Conservation (phyloP, 1,140 invertebrate species). For the Kradibia gibbosae region DNA sequence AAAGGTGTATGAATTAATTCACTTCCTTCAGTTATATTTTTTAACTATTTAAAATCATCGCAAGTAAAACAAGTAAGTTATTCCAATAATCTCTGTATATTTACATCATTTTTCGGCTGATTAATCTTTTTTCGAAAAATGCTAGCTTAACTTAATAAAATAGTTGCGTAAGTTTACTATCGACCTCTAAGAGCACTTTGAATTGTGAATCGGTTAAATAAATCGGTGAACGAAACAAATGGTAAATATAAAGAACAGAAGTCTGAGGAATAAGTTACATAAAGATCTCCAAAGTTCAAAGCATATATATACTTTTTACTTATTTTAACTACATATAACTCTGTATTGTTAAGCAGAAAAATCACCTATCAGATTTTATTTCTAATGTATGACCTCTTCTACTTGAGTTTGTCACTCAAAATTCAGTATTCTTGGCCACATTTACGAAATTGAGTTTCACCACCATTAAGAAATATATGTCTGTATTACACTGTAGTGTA, state of each 20-base stretch:
- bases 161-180: background rate
- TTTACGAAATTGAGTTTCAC: background rate
- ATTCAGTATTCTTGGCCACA: background rate
- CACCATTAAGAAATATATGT: too few species aligned
- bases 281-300: slow-evolving; percentile 2
- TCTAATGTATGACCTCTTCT: slow-evolving; percentile 10
- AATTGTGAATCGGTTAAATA: background rate
- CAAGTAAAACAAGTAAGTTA: too few species aligned
- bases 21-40: too few species aligned
- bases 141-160: background rate
- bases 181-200: background rate
- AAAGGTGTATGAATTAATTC: too few species aligned
- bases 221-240: background rate
- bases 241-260: background rate
- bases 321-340: background rate
- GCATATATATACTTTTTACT: background rate
- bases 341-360: background rate
- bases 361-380: slow-evolving; percentile 3
- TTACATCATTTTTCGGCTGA: background rate
- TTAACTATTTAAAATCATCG: too few species aligned
- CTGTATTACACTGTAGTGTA: too few species aligned
- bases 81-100: background rate
- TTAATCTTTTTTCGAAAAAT: background rate
- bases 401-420: slow-evolving; percentile 1
- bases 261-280: background rate